phyloP scores from a whole-genome alignment of 2,888 invertebrate species.

The Drosophila tripunctata region DNA sequence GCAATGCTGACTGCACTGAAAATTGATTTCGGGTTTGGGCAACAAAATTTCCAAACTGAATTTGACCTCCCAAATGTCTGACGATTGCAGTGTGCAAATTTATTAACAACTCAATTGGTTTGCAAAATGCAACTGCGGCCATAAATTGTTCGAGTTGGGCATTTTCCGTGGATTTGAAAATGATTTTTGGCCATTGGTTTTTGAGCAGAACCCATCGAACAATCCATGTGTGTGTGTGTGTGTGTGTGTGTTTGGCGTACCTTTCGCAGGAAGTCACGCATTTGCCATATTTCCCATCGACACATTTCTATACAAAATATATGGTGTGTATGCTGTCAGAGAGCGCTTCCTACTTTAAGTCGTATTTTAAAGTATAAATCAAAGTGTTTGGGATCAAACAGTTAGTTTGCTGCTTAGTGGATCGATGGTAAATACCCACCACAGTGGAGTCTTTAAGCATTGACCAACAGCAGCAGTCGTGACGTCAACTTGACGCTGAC shows the following conservation, averaged over 20 bases:
- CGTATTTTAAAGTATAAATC: no score
- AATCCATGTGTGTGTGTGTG: no score
- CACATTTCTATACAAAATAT: background rate
- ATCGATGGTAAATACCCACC: conserved; percentile 16
- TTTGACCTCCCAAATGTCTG: conserved; percentile 5
- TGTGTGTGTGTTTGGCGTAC: no score
- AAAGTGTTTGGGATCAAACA: background rate
- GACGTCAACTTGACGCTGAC: conserved; percentile 14
- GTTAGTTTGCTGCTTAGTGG: no score
- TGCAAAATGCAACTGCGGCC: conserved; percentile 36
- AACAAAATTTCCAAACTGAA: conserved; percentile 3
- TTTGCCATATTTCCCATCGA: conserved; percentile 16
- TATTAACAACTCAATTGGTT: conserved; percentile 60
- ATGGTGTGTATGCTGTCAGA: no score
- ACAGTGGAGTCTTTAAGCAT: conserved; percentile 35
- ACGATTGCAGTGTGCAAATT: conserved; percentile 47
- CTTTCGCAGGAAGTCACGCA: background rate
- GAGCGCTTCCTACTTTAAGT: no score
- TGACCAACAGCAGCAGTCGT: conserved; percentile 37
- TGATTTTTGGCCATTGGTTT: conserved; percentile 34
- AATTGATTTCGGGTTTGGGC: conserved; percentile 48
- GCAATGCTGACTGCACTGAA: conserved; percentile 7
- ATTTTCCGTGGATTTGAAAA: conserved; percentile 10
- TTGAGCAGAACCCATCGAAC: background rate
- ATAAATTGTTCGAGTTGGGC: conserved; percentile 34